These are phyloP conservation scores for Cossypha niveicapilla DNA, from an alignment of 2,797 vertebrate genomes.

Conservation along the genomic window DNA sequence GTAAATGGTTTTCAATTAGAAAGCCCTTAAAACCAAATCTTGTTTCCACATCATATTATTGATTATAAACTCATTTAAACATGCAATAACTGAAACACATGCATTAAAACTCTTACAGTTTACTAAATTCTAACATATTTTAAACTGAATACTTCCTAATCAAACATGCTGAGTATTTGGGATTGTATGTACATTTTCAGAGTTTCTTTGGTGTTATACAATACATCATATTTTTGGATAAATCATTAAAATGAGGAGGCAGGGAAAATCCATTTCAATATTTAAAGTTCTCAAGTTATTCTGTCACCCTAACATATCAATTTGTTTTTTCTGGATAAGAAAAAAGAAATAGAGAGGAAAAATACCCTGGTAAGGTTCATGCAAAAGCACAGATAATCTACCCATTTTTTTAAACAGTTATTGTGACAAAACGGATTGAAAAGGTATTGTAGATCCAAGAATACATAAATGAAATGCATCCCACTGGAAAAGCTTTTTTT, in stretches of 20 bases:
- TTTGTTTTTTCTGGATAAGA: background rate
- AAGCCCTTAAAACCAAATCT: background rate
- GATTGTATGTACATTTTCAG: background rate
- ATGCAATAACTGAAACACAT: background rate
- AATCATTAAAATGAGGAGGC: background rate
- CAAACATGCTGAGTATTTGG: background rate
- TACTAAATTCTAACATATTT: background rate
- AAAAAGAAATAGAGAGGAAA: background rate
- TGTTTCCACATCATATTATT: background rate
- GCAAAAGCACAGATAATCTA: constrained; percentile 64
- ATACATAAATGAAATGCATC: constrained; percentile 76
- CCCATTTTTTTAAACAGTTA: constrained; percentile 67
- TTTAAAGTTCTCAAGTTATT: background rate
- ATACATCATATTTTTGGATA: background rate
- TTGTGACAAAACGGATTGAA: constrained; percentile 71
- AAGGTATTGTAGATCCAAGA: constrained; percentile 55
- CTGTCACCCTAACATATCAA: background rate
- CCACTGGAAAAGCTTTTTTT: constrained; percentile 78
- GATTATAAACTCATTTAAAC: background rate
- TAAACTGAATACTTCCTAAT: background rate
- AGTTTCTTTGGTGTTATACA: background rate
- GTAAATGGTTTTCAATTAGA: background rate
- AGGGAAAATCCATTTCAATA: background rate
- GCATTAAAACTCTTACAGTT: background rate
- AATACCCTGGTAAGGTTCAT: background rate